Conservation (phyloP, 1,140 invertebrate species). For the Hormaphis cornu region DNA sequence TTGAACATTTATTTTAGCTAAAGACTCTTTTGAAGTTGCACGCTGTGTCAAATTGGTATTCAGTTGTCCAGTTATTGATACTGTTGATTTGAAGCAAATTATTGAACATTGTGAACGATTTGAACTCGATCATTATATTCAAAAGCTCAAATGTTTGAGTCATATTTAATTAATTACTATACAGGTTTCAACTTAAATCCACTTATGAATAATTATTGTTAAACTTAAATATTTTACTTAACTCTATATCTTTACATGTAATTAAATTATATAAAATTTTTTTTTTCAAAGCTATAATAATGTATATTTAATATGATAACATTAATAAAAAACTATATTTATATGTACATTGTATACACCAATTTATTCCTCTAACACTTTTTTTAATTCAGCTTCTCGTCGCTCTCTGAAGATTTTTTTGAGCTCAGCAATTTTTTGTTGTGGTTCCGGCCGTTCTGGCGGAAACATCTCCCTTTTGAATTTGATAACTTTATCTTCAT, state of each 20-base stretch:
- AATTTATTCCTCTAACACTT: conserved; percentile 7
- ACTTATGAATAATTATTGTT: background rate
- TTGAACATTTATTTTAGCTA: conserved; percentile 19
- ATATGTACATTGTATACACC: background rate
- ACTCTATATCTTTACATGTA: background rate
- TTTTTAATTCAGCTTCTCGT: conserved; percentile 11
- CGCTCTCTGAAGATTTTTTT: conserved; percentile 11
- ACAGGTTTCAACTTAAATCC: background rate
- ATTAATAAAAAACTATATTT: background rate
- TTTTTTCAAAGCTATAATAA: background rate
- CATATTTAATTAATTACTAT: too few species aligned
- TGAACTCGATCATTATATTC: background rate
- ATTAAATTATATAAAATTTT: background rate
- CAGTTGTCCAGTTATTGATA: conserved; percentile 31
- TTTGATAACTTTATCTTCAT: conserved; percentile 67
- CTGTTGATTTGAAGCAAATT: conserved; percentile 9
- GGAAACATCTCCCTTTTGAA: conserved; percentile 49
- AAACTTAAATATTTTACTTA: too few species aligned
- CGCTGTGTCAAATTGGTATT: conserved; percentile 19
- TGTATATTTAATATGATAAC: background rate
- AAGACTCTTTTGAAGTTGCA: conserved; percentile 23
- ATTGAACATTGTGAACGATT: conserved; percentile 11
- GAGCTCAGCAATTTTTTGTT: background rate
- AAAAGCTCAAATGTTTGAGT: conserved; percentile 5
- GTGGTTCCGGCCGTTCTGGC: background rate